Evolutionary conservation across 2,113 vertebrate genomes (phyloP).

Genomic region (Solea senegalensis): DNA sequence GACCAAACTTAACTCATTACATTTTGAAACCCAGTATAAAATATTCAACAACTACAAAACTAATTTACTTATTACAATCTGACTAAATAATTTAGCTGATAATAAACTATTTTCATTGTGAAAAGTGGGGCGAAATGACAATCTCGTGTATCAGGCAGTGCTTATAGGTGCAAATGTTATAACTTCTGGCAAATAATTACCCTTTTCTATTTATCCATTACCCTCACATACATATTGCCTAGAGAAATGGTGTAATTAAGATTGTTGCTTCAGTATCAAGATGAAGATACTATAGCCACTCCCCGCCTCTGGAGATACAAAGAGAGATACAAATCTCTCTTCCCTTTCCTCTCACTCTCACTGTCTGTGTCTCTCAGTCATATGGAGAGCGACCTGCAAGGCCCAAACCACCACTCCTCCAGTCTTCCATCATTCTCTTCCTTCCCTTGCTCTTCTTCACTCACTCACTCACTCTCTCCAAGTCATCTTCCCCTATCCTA

Average conservation of each 20-base stretch:
- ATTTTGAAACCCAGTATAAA: conserved; percentile 76
- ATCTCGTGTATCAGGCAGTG: conserved; percentile 52
- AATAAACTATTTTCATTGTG: conserved; percentile 70
- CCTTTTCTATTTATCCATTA: conserved; percentile 80
- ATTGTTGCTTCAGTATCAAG: conserved; percentile 77
- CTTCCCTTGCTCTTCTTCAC: conserved; percentile 42
- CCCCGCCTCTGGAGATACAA: conserved; percentile 53
- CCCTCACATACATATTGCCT: conserved; percentile 74
- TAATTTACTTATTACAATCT: conserved; percentile 78
- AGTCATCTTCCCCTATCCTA: conserved; percentile 68
- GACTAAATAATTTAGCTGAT: conserved; percentile 73
- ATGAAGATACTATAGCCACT: conserved; percentile 67
- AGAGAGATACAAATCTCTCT: conserved; percentile 51
- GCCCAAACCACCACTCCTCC: conserved; percentile 53
- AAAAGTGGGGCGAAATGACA: conserved; percentile 36
- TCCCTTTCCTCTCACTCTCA: conserved; percentile 10
- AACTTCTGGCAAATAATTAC: conserved; percentile 79
- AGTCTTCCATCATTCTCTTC: conserved; percentile 33
- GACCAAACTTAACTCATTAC: conserved; percentile 77
- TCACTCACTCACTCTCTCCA: conserved; percentile 42
- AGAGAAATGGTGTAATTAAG: conserved; percentile 75
- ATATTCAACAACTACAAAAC: conserved; percentile 75
- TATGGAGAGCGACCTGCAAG: conserved; percentile 55
- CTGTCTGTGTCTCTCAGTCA: conserved; percentile 58
- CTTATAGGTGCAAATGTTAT: conserved; percentile 72